Percentiles rank a stretch among this genome's conserved stretches.
phyloP scores from a whole-genome alignment of 1,140 invertebrate genomes.

The Cylas formicarius region DNA sequence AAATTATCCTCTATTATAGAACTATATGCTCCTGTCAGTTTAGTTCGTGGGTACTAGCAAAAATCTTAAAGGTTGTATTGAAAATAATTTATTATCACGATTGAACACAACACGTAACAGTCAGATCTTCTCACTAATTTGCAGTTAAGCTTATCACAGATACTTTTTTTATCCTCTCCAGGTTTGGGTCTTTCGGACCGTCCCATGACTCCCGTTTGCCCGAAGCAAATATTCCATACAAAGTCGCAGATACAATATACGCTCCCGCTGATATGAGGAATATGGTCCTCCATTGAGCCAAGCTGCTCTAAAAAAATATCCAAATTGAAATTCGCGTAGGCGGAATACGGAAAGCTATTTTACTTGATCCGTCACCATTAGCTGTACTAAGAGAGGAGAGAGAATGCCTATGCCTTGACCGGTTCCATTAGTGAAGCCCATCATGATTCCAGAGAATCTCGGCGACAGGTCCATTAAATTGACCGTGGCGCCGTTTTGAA shows the following conservation, averaged over 20 bases:
- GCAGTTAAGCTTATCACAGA: too few species aligned
- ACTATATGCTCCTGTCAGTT: too few species aligned
- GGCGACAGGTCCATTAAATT: conserved; percentile 18
- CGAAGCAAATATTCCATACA: conserved; percentile 46
- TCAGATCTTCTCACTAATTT: too few species aligned
- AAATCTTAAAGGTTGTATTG: too few species aligned
- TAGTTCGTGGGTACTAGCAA: too few species aligned
- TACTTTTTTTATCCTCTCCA: background rate
- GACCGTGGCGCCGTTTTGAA: conserved; percentile 8
- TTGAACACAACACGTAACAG: too few species aligned
- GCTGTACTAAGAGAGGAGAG: conserved; percentile 14
- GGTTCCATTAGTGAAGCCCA: conserved; percentile 8
- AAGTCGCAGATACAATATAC: conserved; percentile 43
- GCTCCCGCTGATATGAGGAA: conserved; percentile 50
- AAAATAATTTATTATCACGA: too few species aligned
- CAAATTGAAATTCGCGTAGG: background rate
- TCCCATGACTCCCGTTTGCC: conserved; percentile 44
- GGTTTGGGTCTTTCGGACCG: conserved; percentile 19
- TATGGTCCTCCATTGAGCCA: conserved; percentile 46
- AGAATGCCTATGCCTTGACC: conserved; percentile 6
- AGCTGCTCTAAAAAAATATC: conserved; percentile 8
- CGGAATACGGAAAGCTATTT: background rate
- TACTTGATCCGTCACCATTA: conserved; percentile 15
- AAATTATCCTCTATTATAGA: too few species aligned
- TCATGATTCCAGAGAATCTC: conserved; percentile 17